Base-by-base conservation (phyloP, 64 coral and sea anemone species). In the Dendronephthya gigantea region DNA sequence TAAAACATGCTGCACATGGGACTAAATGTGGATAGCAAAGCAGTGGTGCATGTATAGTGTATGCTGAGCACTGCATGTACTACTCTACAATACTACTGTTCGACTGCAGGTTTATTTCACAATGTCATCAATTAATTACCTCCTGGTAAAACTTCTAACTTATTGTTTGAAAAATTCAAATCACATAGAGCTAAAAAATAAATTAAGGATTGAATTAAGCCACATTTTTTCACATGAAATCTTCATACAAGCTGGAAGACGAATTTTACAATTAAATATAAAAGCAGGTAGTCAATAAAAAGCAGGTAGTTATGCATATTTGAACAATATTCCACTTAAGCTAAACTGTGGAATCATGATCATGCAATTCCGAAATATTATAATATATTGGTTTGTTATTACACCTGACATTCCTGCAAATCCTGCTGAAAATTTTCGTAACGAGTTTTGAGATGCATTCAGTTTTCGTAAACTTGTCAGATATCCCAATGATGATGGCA, bases 361-460 rank as follows among this genome's bases (percentile, higher is more conserved):
- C n/a, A n/a, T n/a, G n/a, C n/a, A n/a, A n/a, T n/a, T n/a, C n/a
- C n/a, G n/a, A 45, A 11, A 45, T 45, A 45, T 45, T 45, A 66
- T 30, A 66, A 5, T 15, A 66, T 30, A 17, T n/a, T n/a, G n/a
- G n/a, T n/a, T n/a, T n/a, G n/a, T n/a, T 79, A 29, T 79, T 33
- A 49, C 62, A 87, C 90, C 84, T 65, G 2, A 19, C 7, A 91
- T 32, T 25, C 32, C 13, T 11, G 83, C 90, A 48, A 91, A 47
- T 83, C 87, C 84, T 50, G 49, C 52, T 84, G 95, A 92, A 12
- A 91, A 82, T 30, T 35, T 50, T 74, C 87, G 52, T 88, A 98
- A 90, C 32, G 84, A 49, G 87, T 98, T 98, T 15, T 93, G 89
- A 89, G 92, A 83, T 39, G 93, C 14, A 48, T 98, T 90, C 9